Conservation (phyloP, 2,888 invertebrate genomes). For the Onchidella celtica region DNA sequence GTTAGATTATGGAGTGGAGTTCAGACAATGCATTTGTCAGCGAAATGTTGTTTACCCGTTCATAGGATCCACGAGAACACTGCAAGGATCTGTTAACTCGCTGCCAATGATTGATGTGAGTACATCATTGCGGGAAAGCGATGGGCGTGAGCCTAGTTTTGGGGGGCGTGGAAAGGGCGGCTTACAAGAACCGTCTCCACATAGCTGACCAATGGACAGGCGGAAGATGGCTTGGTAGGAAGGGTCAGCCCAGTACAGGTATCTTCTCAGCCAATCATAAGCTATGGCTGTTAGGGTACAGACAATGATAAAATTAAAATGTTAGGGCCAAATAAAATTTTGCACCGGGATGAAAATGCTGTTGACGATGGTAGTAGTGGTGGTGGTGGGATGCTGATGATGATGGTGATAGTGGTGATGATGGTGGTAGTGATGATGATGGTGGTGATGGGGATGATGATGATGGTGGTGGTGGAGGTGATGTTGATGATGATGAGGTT, state of each 20-base stretch:
- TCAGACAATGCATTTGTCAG: too few species aligned
- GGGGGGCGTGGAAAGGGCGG: neutral
- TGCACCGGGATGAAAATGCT: too few species aligned
- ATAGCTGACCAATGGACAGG: constrained; percentile 22
- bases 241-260: constrained; percentile 62
- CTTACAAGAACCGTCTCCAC: neutral
- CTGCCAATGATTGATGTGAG: constrained; percentile 20
- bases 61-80: constrained; percentile 37
- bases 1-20: too few species aligned
- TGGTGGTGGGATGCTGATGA: too few species aligned
- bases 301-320: too few species aligned
- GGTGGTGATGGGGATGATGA: too few species aligned
- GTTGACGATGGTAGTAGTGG: too few species aligned
- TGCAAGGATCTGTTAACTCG: constrained; percentile 18
- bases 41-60: constrained; percentile 32
- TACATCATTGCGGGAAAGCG: neutral
- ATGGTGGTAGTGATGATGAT: neutral
- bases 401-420: too few species aligned
- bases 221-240: constrained; percentile 60
- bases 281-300: constrained; percentile 58
- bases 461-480: too few species aligned
- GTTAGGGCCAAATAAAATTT: too few species aligned
- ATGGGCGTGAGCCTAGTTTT: neutral
- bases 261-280: constrained; percentile 59
- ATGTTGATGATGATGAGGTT: too few species aligned